phyloP scores from a whole-genome alignment of 1,140 invertebrate species.

The Drosophila pectinifera region DNA sequence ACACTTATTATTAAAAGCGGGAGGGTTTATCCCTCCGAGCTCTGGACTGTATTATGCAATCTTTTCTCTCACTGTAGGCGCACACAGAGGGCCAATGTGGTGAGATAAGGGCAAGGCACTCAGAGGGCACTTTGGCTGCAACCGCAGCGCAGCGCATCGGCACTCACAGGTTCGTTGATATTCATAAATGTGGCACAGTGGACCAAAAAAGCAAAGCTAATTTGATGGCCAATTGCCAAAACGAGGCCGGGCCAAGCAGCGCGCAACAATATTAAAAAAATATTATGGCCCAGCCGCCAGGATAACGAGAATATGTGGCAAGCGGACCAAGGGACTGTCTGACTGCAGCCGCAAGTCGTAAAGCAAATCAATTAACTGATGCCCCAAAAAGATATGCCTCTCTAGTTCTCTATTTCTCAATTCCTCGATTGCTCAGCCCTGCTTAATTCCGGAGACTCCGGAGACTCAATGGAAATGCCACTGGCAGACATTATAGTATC shows the following conservation, averaged over 20 bases:
- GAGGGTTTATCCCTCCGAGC: no score
- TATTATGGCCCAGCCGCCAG: slow-evolving; percentile 52
- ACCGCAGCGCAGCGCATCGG: slow-evolving; percentile 31
- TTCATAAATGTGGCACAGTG: slow-evolving; percentile 82
- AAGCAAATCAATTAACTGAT: slow-evolving; percentile 80
- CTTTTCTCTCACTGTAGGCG: slow-evolving; percentile 18
- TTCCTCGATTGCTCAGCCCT: background rate
- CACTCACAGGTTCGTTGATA: slow-evolving; percentile 72
- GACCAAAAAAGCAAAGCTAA: slow-evolving; percentile 73
- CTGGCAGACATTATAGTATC: slow-evolving; percentile 17
- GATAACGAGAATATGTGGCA: slow-evolving; percentile 29
- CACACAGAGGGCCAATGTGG: slow-evolving; percentile 1
- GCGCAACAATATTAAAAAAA: slow-evolving; percentile 77
- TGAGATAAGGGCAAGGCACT: slow-evolving; percentile 2
- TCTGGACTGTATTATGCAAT: no score
- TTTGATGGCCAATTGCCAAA: slow-evolving; percentile 80
- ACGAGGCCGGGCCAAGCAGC: slow-evolving; percentile 34
- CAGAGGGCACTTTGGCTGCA: slow-evolving; percentile 40
- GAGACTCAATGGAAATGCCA: slow-evolving; percentile 17
- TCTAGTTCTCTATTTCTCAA: background rate
- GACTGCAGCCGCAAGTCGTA: slow-evolving; percentile 70
- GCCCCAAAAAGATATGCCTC: slow-evolving; percentile 43
- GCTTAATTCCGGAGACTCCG: background rate
- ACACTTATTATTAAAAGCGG: no score
- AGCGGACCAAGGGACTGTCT: slow-evolving; percentile 16